Percentiles rank a stretch among this genome's conserved stretches.
phyloP scores from a whole-genome alignment of 2,797 vertebrate species.

The Clamator glandarius region DNA sequence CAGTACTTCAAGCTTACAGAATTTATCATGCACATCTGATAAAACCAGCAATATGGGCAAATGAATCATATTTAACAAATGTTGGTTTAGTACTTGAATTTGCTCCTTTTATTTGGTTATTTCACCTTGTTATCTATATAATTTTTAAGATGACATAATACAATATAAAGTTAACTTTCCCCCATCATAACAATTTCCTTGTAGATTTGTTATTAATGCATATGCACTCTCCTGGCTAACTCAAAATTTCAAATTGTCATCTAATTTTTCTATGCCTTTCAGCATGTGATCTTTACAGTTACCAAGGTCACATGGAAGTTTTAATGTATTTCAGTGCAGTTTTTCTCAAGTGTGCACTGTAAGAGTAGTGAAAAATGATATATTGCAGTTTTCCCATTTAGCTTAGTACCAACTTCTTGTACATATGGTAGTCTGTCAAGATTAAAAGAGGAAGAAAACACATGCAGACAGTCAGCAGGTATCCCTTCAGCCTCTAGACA shows the following conservation, averaged over 20 bases:
- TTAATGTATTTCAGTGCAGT: neutral
- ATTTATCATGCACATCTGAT: neutral
- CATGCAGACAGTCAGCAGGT: neutral
- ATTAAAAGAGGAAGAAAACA: constrained; percentile 23
- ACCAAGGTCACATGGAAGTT: neutral
- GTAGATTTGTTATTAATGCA: neutral
- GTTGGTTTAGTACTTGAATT: neutral
- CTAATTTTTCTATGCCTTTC: constrained; percentile 2
- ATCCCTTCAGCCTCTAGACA: neutral
- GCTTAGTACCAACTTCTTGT: neutral
- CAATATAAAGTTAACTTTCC: neutral
- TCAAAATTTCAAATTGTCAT: neutral
- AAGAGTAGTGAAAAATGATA: neutral
- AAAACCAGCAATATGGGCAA: neutral
- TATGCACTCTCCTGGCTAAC: neutral
- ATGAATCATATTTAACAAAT: neutral
- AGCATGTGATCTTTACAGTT: neutral
- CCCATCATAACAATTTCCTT: neutral
- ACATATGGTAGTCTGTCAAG: neutral
- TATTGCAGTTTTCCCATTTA: neutral
- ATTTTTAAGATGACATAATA: neutral
- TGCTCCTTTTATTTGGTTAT: neutral
- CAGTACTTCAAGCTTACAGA: neutral
- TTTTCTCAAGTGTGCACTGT: neutral
- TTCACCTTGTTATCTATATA: neutral